Conservation (phyloP, 1,140 invertebrate genomes). For the Wasmannia auropunctata region DNA sequence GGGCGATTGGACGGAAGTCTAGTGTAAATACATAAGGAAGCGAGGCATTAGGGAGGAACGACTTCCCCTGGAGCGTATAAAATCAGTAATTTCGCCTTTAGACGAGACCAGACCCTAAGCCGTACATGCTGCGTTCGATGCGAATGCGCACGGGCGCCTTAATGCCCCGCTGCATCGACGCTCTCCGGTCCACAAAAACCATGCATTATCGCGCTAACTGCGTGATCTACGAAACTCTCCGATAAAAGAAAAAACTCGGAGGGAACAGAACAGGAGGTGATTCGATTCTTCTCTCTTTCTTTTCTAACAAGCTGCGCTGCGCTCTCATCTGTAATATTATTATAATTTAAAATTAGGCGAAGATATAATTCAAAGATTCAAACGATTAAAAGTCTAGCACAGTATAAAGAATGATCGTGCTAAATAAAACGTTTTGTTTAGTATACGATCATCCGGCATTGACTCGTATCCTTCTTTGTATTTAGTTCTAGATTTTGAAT, state of each 20-base stretch:
- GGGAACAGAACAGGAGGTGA: not conserved
- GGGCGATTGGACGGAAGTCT: constrained; percentile 31
- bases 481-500: too few species aligned
- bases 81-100: constrained; percentile 73
- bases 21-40: constrained; percentile 71
- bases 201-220: constrained; percentile 51
- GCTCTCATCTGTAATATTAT: not conserved
- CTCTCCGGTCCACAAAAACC: constrained; percentile 40
- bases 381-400: too few species aligned
- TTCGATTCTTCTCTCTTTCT: not conserved
- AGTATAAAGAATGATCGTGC: too few species aligned
- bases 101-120: constrained; percentile 52
- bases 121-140: constrained; percentile 41
- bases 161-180: constrained; percentile 60
- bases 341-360: not conserved
- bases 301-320: not conserved
- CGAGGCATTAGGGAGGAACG: constrained; percentile 70
- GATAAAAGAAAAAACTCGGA: constrained; percentile 9
- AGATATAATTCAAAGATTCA: too few species aligned
- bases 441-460: too few species aligned
- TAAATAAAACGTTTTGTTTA: too few species aligned
- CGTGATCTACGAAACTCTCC: constrained; percentile 43
- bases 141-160: constrained; percentile 53
- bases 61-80: constrained; percentile 70
- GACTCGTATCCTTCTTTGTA: too few species aligned